Conservation (phyloP, 2,888 invertebrate species). For the Anoncus sp. region DNA sequence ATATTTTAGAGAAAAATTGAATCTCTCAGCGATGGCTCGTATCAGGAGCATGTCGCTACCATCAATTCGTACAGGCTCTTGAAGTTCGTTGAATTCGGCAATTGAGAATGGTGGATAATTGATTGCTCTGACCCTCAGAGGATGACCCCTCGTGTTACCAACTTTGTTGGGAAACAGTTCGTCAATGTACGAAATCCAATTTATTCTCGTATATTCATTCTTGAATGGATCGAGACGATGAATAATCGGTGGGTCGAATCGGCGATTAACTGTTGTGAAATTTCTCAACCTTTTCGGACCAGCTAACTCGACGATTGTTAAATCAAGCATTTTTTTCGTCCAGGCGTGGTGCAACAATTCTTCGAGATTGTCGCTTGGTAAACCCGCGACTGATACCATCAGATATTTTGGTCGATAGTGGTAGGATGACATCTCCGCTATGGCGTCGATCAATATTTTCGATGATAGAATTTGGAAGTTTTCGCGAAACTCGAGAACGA, state of each 20-base stretch:
- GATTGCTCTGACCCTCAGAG: slow-evolving; percentile 34
- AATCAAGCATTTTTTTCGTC: slow-evolving; percentile 54
- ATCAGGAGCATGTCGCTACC: slow-evolving; percentile 50
- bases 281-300: neutral
- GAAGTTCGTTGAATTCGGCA: slow-evolving; percentile 23
- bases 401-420: slow-evolving; percentile 45
- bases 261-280: too few species aligned
- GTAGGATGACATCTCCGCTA: slow-evolving; percentile 32
- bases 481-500: slow-evolving; percentile 13
- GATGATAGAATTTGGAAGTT: neutral
- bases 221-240: slow-evolving; percentile 63
- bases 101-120: slow-evolving; percentile 44
- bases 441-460: slow-evolving; percentile 13
- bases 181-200: slow-evolving; percentile 19
- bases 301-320: slow-evolving; percentile 62
- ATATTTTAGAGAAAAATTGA: too few species aligned
- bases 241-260: slow-evolving; percentile 41
- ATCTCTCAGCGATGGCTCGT: neutral
- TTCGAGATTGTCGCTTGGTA: slow-evolving; percentile 29
- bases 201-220: slow-evolving; percentile 20
- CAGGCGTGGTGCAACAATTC: slow-evolving; percentile 53
- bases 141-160: slow-evolving; percentile 63
- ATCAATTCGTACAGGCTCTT: neutral
- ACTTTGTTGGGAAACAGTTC: slow-evolving; percentile 67
- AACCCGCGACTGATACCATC: slow-evolving; percentile 26